phyloP scores from a whole-genome alignment of 2,797 vertebrate species.

The Vireo griseus region DNA sequence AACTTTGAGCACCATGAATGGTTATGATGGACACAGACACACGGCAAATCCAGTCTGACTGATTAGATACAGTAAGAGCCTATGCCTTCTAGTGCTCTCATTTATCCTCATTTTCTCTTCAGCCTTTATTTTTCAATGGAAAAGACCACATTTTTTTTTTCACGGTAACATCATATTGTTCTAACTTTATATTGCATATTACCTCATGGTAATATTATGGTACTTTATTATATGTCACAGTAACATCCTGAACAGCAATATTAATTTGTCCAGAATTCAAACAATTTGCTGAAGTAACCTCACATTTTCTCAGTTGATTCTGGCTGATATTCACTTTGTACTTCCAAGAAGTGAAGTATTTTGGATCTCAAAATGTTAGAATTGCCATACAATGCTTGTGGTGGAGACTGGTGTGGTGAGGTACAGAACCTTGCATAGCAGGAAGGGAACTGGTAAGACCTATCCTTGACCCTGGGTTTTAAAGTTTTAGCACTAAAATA shows the following conservation, averaged over 20 bases:
- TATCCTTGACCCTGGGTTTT: not conserved
- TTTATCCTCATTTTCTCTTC: not conserved
- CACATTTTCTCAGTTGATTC: not conserved
- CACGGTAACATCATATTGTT: not conserved
- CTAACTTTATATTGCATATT: not conserved
- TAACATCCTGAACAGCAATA: not conserved
- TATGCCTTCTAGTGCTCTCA: not conserved
- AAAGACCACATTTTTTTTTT: not conserved
- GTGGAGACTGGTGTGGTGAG: rapidly evolving
- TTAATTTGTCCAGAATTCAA: not conserved
- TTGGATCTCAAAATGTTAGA: not conserved
- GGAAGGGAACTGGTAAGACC: not conserved
- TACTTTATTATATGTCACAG: not conserved
- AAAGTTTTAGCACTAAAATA: not conserved
- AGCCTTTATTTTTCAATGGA: not conserved
- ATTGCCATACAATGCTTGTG: rapidly evolving
- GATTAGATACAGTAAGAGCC: not conserved
- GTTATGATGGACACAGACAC: not conserved
- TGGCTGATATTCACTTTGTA: not conserved
- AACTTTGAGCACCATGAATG: not conserved
- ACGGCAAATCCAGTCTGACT: not conserved
- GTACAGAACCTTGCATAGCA: not conserved
- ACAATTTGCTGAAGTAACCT: not conserved
- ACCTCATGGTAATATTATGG: not conserved
- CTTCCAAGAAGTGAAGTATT: not conserved